Percentiles rank a stretch among this genome's conserved stretches.
phyloP scores from a whole-genome alignment of 2,797 vertebrate genomes.

The Hipposideros larvatus region DNA sequence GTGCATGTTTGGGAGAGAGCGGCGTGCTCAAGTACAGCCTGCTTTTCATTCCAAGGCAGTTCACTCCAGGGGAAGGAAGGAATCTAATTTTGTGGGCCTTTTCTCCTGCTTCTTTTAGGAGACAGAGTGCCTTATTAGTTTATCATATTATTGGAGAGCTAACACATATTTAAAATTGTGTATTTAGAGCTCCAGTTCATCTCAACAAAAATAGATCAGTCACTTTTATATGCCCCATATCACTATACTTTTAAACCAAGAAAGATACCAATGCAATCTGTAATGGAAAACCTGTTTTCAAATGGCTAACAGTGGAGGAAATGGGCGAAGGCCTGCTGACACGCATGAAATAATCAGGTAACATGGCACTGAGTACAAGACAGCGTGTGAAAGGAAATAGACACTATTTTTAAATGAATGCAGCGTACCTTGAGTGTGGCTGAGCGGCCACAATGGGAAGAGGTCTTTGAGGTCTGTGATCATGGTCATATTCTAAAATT shows the following conservation, averaged over 20 bases:
- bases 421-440: accelerated
- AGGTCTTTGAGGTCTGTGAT: background rate
- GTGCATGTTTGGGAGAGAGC: background rate
- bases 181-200: conserved; percentile 28
- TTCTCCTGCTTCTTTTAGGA: conserved; percentile 51
- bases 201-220: conserved; percentile 13
- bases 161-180: conserved; percentile 36
- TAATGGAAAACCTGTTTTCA: background rate
- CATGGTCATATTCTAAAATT: background rate
- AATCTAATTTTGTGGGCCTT: conserved; percentile 32
- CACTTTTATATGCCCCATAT: background rate
- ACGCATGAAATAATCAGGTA: background rate
- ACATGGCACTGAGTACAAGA: background rate
- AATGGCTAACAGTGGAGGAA: background rate
- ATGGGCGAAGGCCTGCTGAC: background rate
- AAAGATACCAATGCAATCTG: background rate
- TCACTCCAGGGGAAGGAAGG: background rate
- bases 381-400: accelerated
- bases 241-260: background rate
- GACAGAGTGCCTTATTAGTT: conserved; percentile 7
- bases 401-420: background rate
- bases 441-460: background rate
- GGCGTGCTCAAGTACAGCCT: background rate
- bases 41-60: conserved; percentile 32
- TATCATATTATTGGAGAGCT: background rate